Conservation (phyloP, 2,113 vertebrate species). For the Alces alces region DNA sequence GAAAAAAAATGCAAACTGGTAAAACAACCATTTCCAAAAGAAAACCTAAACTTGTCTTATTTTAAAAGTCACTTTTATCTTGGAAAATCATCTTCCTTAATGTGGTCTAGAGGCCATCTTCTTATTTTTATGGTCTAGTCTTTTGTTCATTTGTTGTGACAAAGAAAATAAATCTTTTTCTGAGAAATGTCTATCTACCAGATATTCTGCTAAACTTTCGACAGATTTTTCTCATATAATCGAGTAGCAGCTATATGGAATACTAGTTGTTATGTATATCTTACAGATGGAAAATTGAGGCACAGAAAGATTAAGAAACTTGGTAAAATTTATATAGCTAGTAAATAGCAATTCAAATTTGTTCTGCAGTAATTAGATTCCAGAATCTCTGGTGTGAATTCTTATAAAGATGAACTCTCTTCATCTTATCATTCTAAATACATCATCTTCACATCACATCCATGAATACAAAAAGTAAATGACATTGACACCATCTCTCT, state of each 20-base stretch:
- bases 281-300: not conserved
- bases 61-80: conserved; percentile 14
- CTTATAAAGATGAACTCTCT: not conserved
- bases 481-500: not conserved
- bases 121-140: not conserved
- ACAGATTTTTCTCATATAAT: not conserved
- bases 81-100: not conserved
- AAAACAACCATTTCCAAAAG: not conserved
- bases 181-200: not conserved
- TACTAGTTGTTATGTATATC: not conserved
- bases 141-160: not conserved
- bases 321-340: not conserved
- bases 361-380: not conserved
- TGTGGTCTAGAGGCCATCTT: not conserved
- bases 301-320: not conserved
- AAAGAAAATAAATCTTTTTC: not conserved
- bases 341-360: not conserved
- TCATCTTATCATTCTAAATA: not conserved
- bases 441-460: not conserved
- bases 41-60: not conserved
- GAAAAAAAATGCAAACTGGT: not conserved
- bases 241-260: not conserved
- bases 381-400: not conserved
- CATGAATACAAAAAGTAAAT: not conserved
- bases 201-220: not conserved